Evolutionary conservation across 2,797 vertebrate species (phyloP).

Genomic region (Chanos chanos): DNA sequence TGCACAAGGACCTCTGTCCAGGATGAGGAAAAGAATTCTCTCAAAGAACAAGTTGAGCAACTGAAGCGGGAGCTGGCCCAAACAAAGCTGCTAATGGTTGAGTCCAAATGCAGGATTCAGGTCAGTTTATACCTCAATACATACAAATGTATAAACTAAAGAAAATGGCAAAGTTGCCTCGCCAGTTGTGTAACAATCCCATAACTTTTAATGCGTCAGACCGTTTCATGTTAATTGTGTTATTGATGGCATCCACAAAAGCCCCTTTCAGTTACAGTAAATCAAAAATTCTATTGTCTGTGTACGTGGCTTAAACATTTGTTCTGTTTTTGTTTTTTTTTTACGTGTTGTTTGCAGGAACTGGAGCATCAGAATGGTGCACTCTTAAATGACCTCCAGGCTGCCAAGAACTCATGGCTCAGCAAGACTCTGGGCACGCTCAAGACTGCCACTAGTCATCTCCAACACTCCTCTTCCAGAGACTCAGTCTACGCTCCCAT

Average conservation of each 20-base stretch:
- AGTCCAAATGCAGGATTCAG: constrained; percentile 91
- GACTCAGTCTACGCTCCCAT: constrained; percentile 37
- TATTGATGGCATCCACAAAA: too few relatives aligned
- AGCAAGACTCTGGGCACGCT: constrained; percentile 91
- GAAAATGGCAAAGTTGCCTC: too few relatives aligned
- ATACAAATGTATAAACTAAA: too few relatives aligned
- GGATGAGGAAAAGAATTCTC: constrained; percentile 74
- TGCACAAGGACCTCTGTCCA: constrained; percentile 7
- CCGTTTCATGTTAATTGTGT: too few relatives aligned
- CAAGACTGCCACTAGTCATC: constrained; percentile 72
- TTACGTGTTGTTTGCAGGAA: constrained; percentile 67
- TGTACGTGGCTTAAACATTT: too few relatives aligned
- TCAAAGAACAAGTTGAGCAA: constrained; percentile 80
- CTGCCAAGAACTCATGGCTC: constrained; percentile 92
- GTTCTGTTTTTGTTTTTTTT: not conserved
- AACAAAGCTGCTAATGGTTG: constrained; percentile 70
- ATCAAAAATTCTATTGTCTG: too few relatives aligned
- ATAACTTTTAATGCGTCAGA: too few relatives aligned
- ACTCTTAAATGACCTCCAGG: constrained; percentile 83
- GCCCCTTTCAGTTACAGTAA: too few relatives aligned
- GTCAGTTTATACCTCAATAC: constrained; percentile 49
- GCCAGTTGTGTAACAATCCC: too few relatives aligned
- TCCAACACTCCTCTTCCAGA: constrained; percentile 48
- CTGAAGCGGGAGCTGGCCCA: constrained; percentile 72
- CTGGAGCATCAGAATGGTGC: constrained; percentile 86